Conservation (phyloP, 1,140 invertebrate species). For the Druon quercuslanigerum region DNA sequence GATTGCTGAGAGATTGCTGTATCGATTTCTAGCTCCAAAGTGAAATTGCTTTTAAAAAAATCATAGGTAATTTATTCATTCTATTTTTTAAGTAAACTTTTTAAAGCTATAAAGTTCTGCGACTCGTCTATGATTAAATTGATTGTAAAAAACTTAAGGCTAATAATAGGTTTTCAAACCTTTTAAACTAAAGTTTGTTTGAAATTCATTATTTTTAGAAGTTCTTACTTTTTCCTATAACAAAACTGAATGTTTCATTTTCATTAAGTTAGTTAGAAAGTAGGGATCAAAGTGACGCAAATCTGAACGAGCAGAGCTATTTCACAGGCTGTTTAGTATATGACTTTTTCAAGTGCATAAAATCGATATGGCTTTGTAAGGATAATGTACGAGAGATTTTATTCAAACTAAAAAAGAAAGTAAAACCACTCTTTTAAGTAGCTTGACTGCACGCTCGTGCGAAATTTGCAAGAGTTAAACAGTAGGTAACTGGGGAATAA, state of each 20-base stretch:
- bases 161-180: not conserved
- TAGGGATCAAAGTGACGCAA: conserved; percentile 18
- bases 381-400: conserved; percentile 23
- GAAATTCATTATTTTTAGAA: not conserved
- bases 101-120: too few relatives aligned
- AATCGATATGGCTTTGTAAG: conserved; percentile 12
- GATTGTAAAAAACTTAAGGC: too few relatives aligned
- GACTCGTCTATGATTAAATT: too few relatives aligned
- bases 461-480: conserved; percentile 22
- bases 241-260: conserved; percentile 3
- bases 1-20: too few relatives aligned
- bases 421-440: conserved; percentile 23
- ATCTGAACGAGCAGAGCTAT: not conserved
- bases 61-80: not conserved
- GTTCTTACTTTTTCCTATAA: not conserved
- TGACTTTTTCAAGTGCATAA: conserved; percentile 26
- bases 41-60: too few relatives aligned
- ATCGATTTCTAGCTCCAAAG: too few relatives aligned
- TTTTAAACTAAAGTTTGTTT: not conserved
- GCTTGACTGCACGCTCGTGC: conserved; percentile 4
- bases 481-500: not conserved
- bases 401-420: conserved; percentile 19
- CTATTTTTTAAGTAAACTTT: too few relatives aligned
- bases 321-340: conserved; percentile 27
- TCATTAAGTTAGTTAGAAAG: conserved; percentile 21